These are phyloP conservation scores for Aphodius sticticus DNA, from an alignment of 2,888 invertebrate species.

Conservation along the genomic window DNA sequence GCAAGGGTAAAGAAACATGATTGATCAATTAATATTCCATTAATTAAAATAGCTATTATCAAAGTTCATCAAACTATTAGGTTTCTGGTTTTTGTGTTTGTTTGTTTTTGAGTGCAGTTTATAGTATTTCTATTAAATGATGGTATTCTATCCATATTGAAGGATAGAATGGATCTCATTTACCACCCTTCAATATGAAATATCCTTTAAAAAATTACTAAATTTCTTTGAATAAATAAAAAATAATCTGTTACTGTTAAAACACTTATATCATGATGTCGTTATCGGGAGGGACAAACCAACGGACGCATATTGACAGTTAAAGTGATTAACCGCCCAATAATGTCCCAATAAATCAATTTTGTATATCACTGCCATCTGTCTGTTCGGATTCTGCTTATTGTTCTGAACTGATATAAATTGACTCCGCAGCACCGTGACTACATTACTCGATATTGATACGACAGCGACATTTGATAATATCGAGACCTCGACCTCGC, in stretches of 20 bases:
- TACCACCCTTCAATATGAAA: too few relatives aligned
- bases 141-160: too few relatives aligned
- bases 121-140: too few relatives aligned
- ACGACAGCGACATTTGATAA: conserved; percentile 32
- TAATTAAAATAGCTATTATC: too few relatives aligned
- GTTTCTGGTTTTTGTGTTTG: too few relatives aligned
- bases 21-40: too few relatives aligned
- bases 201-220: too few relatives aligned
- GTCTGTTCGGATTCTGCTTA: neutral
- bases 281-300: neutral
- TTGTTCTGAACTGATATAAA: neutral
- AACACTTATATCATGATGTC: neutral
- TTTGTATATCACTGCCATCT: neutral
- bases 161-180: too few relatives aligned
- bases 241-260: neutral
- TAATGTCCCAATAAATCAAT: neutral
- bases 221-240: too few relatives aligned
- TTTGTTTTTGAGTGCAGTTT: too few relatives aligned
- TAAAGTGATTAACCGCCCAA: neutral
- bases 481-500: conserved; percentile 30
- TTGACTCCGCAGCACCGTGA: conserved; percentile 14
- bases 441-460: conserved; percentile 36
- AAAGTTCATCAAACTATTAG: too few relatives aligned
- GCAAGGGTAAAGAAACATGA: too few relatives aligned
- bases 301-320: neutral